Evolutionary conservation across 2,888 invertebrate genomes (phyloP), one percentile per base, ranked within the genome.

Genomic region (Hydropsyche betteni): DNA sequence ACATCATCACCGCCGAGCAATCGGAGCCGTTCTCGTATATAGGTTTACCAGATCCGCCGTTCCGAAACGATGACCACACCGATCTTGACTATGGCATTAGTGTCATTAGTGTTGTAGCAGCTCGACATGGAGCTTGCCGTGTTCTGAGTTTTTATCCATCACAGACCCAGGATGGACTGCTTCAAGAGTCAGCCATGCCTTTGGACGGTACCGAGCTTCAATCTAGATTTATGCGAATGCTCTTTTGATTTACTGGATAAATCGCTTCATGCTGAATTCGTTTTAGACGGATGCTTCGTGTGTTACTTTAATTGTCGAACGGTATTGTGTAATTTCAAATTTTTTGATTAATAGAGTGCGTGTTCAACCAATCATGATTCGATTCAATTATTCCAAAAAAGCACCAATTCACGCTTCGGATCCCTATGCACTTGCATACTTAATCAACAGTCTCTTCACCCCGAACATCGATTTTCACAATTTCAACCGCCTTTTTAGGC

Each of bases 41-140:
- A 50, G 55, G 55, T 72, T 72, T 72, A 72, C 55, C 36, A 72
- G 55, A 55, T 12, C 33, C 58, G 61, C 24, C 58, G 72, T 72
- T 72, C 72, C 72, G 72, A 72, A 38, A 72, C 72, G 72, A 8
- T 58, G 61, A 58, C 12, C 24, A 38, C 33, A 24, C 14, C 10
- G 72, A 38, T 72, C 53, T 52, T 50, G n/a, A 24, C 36, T 36
- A 52, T 36, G 50, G 44, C 44, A 10, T 44, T 10, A 55, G 36
- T 58, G 72, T 36, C 72, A 72, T 72, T 72, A 72, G 24, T 64
- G 64, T 14, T 14, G 44, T 6, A 44, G 6, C 58, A 58, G 34
- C 58, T 72, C 50, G 61, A 8, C 36, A 58, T 33, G 72, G 38
- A 33, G 36, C 24, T n/a, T 24, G 34, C 33, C 51, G 44, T 50